A percentile compares a stretch with the other conserved stretches of the same genome.
Evolutionary conservation across 37 sponge, comb jelly and placozoan species (phyloP).

Genomic region (Spongilla lacustris): DNA sequence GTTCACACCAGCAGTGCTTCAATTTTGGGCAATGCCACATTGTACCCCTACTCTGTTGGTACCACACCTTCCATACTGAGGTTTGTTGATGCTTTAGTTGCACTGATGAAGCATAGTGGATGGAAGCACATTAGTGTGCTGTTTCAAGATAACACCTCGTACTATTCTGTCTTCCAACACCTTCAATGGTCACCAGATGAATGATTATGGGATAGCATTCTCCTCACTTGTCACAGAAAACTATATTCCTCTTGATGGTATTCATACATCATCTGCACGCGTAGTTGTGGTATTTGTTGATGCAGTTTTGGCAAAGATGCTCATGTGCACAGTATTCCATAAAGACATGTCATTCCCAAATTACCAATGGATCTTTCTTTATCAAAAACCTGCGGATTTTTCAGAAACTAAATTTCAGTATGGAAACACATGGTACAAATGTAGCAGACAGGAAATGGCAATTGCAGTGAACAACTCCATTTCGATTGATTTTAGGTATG

Average conservation of each 20-base stretch:
- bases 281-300: not conserved
- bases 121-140: constrained; percentile 10
- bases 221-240: not conserved
- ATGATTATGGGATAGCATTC: not conserved
- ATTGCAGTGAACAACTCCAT: not conserved
- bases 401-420: not conserved
- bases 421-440: not conserved
- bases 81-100: not conserved
- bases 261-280: not conserved
- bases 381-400: not conserved
- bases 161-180: not conserved
- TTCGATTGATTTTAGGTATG: not conserved
- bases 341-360: not conserved
- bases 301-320: not conserved
- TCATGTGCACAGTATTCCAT: constrained; percentile 1
- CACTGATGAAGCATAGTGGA: not conserved
- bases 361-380: constrained; percentile 30
- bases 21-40: not conserved
- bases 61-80: not conserved
- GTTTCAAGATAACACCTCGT: not conserved
- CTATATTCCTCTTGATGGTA: not conserved
- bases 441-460: not conserved
- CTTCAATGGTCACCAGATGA: not conserved
- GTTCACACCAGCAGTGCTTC: constrained; percentile 15
- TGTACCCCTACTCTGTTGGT: constrained; percentile 20